Conservation (phyloP, 35 echinoderm and acorn worm genomes). For the Ophiothrix spiculata region DNA sequence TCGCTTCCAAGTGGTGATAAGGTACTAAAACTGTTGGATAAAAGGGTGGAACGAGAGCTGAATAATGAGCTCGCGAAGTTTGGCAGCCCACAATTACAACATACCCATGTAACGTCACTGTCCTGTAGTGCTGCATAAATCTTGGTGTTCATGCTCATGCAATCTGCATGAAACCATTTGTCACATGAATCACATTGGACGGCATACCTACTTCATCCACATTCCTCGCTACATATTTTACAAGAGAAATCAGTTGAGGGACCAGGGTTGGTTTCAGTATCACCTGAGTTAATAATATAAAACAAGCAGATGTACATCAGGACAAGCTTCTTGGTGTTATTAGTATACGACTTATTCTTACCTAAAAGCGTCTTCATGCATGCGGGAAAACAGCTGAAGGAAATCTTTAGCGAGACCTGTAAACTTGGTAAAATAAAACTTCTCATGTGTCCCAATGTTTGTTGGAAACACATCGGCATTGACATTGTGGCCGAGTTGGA, state of each 20-base stretch:
- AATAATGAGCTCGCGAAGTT: neutral
- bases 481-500: too few species aligned
- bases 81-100: neutral
- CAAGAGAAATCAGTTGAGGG: neutral
- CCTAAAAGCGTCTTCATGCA: neutral
- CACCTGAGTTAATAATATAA: neutral
- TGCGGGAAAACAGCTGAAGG: neutral
- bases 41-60: neutral
- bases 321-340: neutral
- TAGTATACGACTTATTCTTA: neutral
- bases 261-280: constrained; percentile 6
- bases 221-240: neutral
- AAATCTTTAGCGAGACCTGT: too few species aligned
- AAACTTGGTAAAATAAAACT: too few species aligned
- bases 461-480: too few species aligned
- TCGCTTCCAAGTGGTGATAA: neutral
- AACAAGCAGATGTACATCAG: neutral
- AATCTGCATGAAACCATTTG: neutral
- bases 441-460: too few species aligned
- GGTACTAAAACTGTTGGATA: neutral
- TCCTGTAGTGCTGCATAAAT: neutral
- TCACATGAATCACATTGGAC: neutral
- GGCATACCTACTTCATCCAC: neutral
- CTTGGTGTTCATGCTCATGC: neutral
- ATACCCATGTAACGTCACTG: neutral